Conservation (phyloP, 2,113 vertebrate genomes). For the Theristicus caerulescens region DNA sequence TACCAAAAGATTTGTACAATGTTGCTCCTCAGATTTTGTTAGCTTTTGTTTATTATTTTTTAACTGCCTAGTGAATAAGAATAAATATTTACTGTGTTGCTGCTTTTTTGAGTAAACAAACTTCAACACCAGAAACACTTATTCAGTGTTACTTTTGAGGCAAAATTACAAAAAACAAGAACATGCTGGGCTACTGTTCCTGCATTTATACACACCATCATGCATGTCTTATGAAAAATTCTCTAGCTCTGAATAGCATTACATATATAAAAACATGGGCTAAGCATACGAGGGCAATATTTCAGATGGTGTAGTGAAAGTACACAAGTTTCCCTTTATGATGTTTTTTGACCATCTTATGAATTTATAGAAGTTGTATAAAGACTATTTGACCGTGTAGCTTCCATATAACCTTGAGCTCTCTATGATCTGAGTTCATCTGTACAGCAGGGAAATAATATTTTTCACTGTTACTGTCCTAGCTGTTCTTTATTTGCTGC, state of each 20-base stretch:
- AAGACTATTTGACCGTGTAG: neutral
- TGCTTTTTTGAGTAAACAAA: neutral
- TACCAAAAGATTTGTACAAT: neutral
- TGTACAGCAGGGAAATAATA: neutral
- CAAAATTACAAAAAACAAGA: neutral
- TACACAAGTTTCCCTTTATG: neutral
- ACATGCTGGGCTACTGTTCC: neutral
- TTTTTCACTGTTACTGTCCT: neutral
- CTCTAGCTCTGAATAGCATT: neutral
- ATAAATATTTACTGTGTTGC: neutral
- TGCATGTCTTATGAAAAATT: neutral
- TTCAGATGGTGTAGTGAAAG: neutral
- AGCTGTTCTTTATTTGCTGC: neutral
- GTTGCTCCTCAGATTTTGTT: neutral
- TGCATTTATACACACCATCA: neutral
- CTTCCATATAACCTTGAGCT: neutral
- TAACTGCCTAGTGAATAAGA: neutral
- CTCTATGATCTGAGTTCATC: neutral
- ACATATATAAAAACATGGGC: neutral
- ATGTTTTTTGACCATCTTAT: fast-evolving
- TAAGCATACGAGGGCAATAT: neutral
- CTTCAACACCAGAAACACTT: neutral
- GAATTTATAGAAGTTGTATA: neutral
- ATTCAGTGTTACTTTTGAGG: neutral
- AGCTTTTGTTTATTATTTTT: neutral